A percentile compares a stretch with the other conserved stretches of the same genome.
Conservation (phyloP, 2,113 vertebrate species). For the Macroglossus sobrinus region DNA sequence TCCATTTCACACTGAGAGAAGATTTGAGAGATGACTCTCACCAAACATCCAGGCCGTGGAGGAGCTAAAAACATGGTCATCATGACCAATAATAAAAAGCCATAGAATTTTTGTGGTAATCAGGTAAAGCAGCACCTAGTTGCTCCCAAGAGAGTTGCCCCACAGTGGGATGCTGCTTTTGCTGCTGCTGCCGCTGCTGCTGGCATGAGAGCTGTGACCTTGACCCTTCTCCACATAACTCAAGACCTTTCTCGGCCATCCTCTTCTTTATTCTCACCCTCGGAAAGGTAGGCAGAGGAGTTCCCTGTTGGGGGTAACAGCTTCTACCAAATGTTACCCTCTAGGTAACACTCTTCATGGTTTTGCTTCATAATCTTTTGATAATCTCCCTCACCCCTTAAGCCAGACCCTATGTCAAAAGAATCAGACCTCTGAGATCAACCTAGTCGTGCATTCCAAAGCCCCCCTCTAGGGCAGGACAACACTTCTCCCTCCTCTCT, state of each 20-base stretch:
- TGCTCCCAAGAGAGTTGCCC: background rate
- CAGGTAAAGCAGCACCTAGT: background rate
- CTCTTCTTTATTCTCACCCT: background rate
- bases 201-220: background rate
- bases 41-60: constrained; percentile 6
- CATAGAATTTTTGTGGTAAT: background rate
- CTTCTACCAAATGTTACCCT: background rate
- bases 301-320: background rate
- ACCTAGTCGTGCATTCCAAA: background rate
- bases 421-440: background rate
- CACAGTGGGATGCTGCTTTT: background rate
- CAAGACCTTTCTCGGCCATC: background rate
- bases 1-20: constrained; percentile 63
- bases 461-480: background rate
- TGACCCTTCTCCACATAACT: background rate
- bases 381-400: background rate
- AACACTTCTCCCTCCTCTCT: background rate
- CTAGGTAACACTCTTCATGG: background rate
- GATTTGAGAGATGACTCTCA: constrained; percentile 42
- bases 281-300: background rate
- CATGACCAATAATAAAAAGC: background rate
- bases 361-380: constrained; percentile 31
- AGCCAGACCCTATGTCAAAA: background rate
- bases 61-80: background rate
- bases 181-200: no score